A percentile compares a stretch with the other conserved stretches of the same genome.
Conservation (phyloP, 2,113 vertebrate genomes). For the Pelecanoides urinatrix region DNA sequence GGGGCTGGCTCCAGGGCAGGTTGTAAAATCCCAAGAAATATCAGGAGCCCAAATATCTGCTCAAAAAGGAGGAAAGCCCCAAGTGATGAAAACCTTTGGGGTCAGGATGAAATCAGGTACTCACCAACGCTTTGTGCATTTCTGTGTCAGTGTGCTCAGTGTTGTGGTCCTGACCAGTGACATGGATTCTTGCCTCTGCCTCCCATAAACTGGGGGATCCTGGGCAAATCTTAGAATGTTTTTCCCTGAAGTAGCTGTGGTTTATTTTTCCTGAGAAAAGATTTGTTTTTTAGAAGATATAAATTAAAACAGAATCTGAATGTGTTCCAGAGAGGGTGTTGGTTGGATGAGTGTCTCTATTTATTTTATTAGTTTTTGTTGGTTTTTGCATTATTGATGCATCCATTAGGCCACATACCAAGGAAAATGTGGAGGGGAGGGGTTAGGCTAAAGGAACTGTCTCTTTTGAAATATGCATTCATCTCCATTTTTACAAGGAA, state of each 20-base stretch:
- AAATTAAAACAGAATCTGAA: not conserved
- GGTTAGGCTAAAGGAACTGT: not conserved
- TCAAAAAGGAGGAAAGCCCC: not conserved
- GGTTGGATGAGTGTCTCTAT: not conserved
- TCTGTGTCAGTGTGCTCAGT: not conserved
- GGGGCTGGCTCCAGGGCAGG: not conserved
- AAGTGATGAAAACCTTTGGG: not conserved
- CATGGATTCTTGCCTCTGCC: not conserved
- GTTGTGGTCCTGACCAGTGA: not conserved
- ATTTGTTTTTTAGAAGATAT: not conserved
- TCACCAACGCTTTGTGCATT: fast-evolving
- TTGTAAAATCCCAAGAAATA: not conserved
- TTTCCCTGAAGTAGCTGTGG: not conserved
- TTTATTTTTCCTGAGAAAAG: constrained; percentile 20
- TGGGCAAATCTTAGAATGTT: not conserved
- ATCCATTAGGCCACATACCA: constrained; percentile 7
- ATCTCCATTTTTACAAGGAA: not conserved
- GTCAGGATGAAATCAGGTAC: not conserved
- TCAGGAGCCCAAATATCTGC: not conserved
- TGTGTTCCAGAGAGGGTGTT: not conserved
- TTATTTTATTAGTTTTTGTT: not conserved
- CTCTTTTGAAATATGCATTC: not conserved
- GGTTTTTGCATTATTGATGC: not conserved
- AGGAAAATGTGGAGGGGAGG: not conserved
- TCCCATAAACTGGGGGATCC: not conserved